phyloP scores from a whole-genome alignment of 92 coral and sea anemone species.

The Galaxea fascicularis region DNA sequence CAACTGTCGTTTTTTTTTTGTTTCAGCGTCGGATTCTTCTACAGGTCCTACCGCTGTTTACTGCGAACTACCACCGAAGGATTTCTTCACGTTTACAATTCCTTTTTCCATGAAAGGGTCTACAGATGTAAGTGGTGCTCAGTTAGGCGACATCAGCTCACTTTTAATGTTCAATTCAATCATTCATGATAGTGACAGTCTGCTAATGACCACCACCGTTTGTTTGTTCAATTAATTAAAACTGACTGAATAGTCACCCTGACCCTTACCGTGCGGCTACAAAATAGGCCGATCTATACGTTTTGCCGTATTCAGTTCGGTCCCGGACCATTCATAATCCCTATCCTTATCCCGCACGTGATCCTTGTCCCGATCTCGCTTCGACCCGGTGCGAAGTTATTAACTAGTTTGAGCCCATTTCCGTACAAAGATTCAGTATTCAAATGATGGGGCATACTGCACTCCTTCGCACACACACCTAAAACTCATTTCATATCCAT shows the following conservation, averaged over 20 bases:
- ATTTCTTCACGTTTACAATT: slow-evolving; percentile 91
- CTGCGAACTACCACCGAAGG: slow-evolving; percentile 81
- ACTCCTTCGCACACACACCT: no score
- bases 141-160: background rate
- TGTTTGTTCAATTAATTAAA: no score
- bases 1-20: background rate
- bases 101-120: slow-evolving; percentile 97
- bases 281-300: no score
- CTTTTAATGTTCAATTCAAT: background rate
- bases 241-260: background rate
- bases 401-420: no score
- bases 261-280: no score
- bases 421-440: no score
- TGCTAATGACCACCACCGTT: background rate
- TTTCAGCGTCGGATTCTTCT: slow-evolving; percentile 28
- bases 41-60: slow-evolving; percentile 50
- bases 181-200: background rate
- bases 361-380: no score
- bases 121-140: slow-evolving; percentile 80
- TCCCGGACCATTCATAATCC: no score
- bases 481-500: background rate
- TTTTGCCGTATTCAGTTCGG: no score
- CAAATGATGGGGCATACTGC: no score
- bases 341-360: no score
- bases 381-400: no score